These are phyloP conservation scores for Linnaemya vulpina DNA, from an alignment of 2,888 invertebrate genomes.

Conservation along the genomic window DNA sequence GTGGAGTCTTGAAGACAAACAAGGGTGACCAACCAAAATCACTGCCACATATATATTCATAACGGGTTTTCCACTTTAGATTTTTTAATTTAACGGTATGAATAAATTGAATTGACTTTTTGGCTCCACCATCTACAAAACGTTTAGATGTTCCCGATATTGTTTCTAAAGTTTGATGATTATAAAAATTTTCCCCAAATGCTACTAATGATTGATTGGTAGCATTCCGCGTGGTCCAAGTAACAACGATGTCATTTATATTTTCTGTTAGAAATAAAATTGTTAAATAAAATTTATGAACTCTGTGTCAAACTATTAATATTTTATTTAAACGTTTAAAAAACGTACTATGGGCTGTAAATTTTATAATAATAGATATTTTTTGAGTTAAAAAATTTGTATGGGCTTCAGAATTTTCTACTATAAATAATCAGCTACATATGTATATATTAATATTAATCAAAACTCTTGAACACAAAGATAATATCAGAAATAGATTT, in stretches of 20 bases:
- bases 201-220: constrained; percentile 88
- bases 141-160: constrained; percentile 85
- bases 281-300: background rate
- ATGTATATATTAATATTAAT: too few species aligned
- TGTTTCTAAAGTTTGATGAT: constrained; percentile 79
- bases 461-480: too few species aligned
- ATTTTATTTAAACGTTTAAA: too few species aligned
- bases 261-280: constrained; percentile 84
- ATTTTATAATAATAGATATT: too few species aligned
- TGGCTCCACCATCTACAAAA: constrained; percentile 90
- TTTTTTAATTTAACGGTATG: constrained; percentile 88
- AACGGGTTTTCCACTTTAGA: constrained; percentile 86
- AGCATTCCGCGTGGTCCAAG: constrained; percentile 91
- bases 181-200: constrained; percentile 86
- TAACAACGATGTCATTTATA: constrained; percentile 88
- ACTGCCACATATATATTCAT: constrained; percentile 93
- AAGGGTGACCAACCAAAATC: constrained; percentile 91
- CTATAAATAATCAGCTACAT: too few species aligned
- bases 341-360: too few species aligned
- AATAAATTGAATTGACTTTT: constrained; percentile 87
- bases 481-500: too few species aligned
- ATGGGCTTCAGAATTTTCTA: too few species aligned
- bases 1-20: constrained; percentile 90
- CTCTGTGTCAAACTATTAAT: too few species aligned
- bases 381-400: too few species aligned